Base-by-base conservation (phyloP, 2,113 vertebrate species). In the Anguilla japonica region DNA sequence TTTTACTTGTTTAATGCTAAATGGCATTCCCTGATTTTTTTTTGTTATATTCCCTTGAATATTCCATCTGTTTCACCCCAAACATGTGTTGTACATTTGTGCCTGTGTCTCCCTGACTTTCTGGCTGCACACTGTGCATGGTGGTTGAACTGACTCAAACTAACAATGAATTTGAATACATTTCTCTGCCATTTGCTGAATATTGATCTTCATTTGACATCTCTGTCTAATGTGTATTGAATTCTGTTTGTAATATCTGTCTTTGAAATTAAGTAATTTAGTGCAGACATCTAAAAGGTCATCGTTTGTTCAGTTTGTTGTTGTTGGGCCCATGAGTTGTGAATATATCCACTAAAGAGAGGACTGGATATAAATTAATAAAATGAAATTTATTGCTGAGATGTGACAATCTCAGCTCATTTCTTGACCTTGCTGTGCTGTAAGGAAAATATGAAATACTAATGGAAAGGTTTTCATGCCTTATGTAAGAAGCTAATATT, bases 51-150 rank as follows among this genome's bases (percentile, higher is more conserved):
- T 67, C 20, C 60, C 22, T 67, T 67, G 60, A 22, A 75, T 29
- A 11, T 75, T 75, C n/a, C 71, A 75, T 75, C n/a, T 29, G 34
- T 75, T 75, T 75, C 71, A 75, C n/a, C 71, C 71, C 71, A n/a
- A 29, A 71, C 26, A n/a, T n/a, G 20, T 34, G 4, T 13, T 75
- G 20, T 34, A 13, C 11, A 9, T 75, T 67, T 75, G 71, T 75
- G 71, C 29, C 26, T 75, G 71, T 75, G 71, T 9, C 26, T 75
- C 29, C n/a, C 26, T n/a, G 26, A 67, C 18, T 26, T n/a, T 75
- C 26, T 75, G 9, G 22, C 60, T 6, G 1, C 60, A 67, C 5
- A 22, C 60, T 26, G 56, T 60, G 43, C 5, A 46, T 34, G 43
- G 43, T 46, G 4, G 4, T 46, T 46, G 43, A 46, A 46, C 43